Evolutionary conservation across 2,888 invertebrate species (phyloP).

Genomic region (Pseudococcus viburni): DNA sequence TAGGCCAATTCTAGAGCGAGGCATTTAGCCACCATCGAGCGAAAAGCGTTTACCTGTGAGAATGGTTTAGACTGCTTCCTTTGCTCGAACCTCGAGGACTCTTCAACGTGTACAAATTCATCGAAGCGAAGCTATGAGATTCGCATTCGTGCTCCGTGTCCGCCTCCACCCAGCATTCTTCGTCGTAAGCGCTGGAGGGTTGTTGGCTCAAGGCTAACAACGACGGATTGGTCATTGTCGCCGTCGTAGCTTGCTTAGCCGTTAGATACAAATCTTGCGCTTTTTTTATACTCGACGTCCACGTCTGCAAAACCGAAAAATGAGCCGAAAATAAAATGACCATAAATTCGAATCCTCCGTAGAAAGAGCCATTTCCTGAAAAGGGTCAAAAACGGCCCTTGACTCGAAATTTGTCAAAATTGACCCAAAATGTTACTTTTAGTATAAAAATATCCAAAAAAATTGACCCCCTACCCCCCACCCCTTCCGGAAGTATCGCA

Average conservation of each 20-base stretch:
- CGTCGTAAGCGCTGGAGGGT: conserved; percentile 68
- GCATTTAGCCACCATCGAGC: not conserved
- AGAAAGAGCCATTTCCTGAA: too few relatives aligned
- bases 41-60: conserved; percentile 70
- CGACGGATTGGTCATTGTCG: conserved; percentile 69
- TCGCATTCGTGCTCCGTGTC: conserved; percentile 70
- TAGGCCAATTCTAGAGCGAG: not conserved
- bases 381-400: too few relatives aligned
- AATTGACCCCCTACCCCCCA: too few relatives aligned
- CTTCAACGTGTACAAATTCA: conserved; percentile 68
- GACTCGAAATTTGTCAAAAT: too few relatives aligned
- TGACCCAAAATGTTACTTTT: too few relatives aligned
- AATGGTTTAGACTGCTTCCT: conserved; percentile 71
- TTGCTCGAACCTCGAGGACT: conserved; percentile 71
- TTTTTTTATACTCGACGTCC: conserved; percentile 82
- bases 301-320: conserved; percentile 72
- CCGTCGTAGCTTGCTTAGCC: conserved; percentile 69
- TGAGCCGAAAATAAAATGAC: not conserved
- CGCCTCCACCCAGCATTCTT: conserved; percentile 68
- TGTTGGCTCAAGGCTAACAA: conserved; percentile 72
- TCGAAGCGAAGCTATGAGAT: conserved; percentile 68
- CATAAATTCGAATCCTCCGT: conserved; percentile 9
- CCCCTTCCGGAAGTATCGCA: too few relatives aligned
- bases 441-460: too few relatives aligned
- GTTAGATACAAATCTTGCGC: conserved; percentile 80